Percentiles rank a stretch among this genome's conserved stretches.
These are phyloP conservation scores for Lutra lutra DNA, from an alignment of 2,797 vertebrate species.

Conservation along the genomic window DNA sequence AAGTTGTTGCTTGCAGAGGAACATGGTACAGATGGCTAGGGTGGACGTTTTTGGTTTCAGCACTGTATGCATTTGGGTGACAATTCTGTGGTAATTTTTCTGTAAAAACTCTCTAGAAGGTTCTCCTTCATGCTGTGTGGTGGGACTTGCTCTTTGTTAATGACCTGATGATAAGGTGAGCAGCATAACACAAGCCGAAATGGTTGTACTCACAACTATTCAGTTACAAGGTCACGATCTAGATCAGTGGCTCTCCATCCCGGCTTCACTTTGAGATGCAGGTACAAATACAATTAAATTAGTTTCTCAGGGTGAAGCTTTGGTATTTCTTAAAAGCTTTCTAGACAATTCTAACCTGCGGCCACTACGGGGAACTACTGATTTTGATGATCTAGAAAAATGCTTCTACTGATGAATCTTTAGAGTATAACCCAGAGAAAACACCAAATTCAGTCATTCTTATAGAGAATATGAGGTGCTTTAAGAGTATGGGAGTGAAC, in stretches of 20 bases:
- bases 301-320: not conserved
- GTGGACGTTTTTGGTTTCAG: not conserved
- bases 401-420: constrained; percentile 35
- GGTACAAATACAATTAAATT: constrained; percentile 13
- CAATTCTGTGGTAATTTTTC: not conserved
- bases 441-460: not conserved
- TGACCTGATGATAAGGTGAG: not conserved
- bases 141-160: not conserved
- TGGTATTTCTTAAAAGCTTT: constrained; percentile 40
- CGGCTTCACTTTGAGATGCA: constrained; percentile 25
- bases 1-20: constrained; percentile 6
- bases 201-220: not conserved
- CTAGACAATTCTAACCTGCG: not conserved
- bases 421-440: constrained; percentile 35
- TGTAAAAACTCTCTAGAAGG: not conserved
- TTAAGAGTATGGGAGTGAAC: not conserved
- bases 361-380: not conserved
- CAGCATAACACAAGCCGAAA: not conserved
- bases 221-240: not conserved
- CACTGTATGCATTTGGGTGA: not conserved
- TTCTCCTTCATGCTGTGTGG: not conserved
- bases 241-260: not conserved
- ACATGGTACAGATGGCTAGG: not conserved
- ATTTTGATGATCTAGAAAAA: constrained; percentile 47
- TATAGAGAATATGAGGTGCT: not conserved